Percentiles rank a stretch among this genome's conserved stretches.
Conservation (phyloP, 2,888 invertebrate species). For the Criorhina ranunculi region DNA sequence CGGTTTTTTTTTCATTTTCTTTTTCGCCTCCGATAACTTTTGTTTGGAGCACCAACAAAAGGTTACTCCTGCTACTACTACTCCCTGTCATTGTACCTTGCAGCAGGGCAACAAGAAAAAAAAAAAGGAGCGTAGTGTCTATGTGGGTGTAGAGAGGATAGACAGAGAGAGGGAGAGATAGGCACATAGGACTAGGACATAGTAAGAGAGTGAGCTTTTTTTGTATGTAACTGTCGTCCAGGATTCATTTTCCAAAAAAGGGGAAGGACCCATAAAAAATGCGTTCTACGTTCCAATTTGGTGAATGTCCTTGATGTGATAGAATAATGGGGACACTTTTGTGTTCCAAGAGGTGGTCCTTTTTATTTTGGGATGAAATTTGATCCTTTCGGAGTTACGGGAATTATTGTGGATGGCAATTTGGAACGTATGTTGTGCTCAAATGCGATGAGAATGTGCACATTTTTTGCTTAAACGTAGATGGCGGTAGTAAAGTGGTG, state of each 20-base stretch:
- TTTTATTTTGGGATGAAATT: neutral
- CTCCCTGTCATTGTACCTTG: constrained; percentile 69
- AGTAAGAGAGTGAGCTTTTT: constrained; percentile 31
- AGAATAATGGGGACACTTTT: neutral
- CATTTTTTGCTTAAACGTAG: neutral
- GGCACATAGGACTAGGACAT: too few species aligned
- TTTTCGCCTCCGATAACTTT: constrained; percentile 62
- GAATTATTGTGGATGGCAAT: neutral
- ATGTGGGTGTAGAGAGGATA: constrained; percentile 23
- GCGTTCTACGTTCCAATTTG: too few species aligned
- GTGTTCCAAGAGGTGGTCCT: neutral
- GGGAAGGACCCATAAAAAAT: constrained; percentile 13
- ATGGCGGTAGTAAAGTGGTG: neutral
- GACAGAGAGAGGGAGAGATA: constrained; percentile 4
- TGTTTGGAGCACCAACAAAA: constrained; percentile 64
- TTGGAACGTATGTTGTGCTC: neutral
- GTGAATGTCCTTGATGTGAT: too few species aligned
- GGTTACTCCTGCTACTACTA: constrained; percentile 71
- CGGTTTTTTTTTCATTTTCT: constrained; percentile 15
- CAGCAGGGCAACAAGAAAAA: constrained; percentile 38
- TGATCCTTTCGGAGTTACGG: neutral
- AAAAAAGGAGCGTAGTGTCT: constrained; percentile 24
- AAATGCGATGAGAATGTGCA: neutral
- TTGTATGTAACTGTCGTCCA: neutral
- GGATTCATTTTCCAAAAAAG: constrained; percentile 34